Conservation (phyloP, 2,113 vertebrate species). For the Notarius lentiginosus region DNA sequence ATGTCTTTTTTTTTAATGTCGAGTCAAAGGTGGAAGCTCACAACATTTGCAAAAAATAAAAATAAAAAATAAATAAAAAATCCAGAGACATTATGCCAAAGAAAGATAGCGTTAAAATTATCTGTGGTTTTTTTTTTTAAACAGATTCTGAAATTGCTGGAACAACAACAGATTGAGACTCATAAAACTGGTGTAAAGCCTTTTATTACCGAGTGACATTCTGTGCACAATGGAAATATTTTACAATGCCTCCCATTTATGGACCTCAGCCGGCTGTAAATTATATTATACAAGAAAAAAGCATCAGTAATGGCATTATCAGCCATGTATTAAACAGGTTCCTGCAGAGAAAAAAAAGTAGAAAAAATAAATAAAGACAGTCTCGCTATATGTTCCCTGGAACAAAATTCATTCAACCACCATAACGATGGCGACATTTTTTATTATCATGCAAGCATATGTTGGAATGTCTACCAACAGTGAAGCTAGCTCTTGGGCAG, state of each 20-base stretch:
- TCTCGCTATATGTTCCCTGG: slow-evolving; percentile 86
- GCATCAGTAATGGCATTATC: slow-evolving; percentile 83
- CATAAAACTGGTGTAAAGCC: slow-evolving; percentile 73
- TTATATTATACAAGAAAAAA: slow-evolving; percentile 86
- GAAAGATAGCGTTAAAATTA: slow-evolving; percentile 56
- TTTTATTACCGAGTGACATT: slow-evolving; percentile 79
- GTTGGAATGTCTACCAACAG: slow-evolving; percentile 87
- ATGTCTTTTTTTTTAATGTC: slow-evolving; percentile 51
- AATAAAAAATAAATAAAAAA: not conserved
- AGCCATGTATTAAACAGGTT: slow-evolving; percentile 88
- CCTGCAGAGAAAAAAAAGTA: slow-evolving; percentile 58
- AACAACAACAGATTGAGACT: slow-evolving; percentile 78
- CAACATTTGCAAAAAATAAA: not conserved
- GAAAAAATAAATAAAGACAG: slow-evolving; percentile 55
- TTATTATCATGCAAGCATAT: slow-evolving; percentile 95
- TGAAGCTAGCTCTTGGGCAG: slow-evolving; percentile 91
- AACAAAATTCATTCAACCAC: slow-evolving; percentile 91
- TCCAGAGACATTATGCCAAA: slow-evolving; percentile 2
- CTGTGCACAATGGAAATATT: slow-evolving; percentile 81
- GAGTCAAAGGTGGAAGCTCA: slow-evolving; percentile 56
- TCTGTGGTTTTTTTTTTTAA: slow-evolving; percentile 41
- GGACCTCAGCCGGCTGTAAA: slow-evolving; percentile 71
- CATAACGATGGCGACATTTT: slow-evolving; percentile 90
- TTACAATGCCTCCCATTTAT: slow-evolving; percentile 82
- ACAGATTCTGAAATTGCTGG: slow-evolving; percentile 66